Evolutionary conservation across 2,113 vertebrate genomes (phyloP).

Genomic region (Ploceus nigricollis): DNA sequence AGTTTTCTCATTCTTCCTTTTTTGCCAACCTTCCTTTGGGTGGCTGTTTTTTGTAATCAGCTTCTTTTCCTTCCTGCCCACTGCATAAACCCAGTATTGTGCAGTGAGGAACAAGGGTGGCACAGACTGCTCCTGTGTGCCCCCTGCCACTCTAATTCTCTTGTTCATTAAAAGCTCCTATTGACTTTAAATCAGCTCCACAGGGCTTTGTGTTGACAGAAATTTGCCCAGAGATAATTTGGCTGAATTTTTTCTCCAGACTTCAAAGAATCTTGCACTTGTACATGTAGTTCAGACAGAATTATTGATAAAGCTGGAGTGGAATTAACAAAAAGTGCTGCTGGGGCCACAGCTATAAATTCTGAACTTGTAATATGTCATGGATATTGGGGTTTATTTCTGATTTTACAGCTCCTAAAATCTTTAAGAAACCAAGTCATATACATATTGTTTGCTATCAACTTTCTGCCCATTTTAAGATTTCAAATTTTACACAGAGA

Average conservation of each 20-base stretch:
- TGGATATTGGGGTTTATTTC: background rate
- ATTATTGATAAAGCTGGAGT: slow-evolving; percentile 51
- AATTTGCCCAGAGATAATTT: slow-evolving; percentile 41
- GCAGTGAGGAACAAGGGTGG: background rate
- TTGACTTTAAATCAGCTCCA: slow-evolving; percentile 34
- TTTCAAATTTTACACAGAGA: background rate
- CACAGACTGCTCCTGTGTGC: background rate
- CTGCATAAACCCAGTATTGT: background rate
- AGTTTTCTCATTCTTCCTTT: background rate
- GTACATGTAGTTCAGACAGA: slow-evolving; percentile 39
- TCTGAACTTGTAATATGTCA: background rate
- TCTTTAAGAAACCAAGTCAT: background rate
- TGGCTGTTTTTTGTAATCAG: background rate
- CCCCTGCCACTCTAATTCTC: background rate
- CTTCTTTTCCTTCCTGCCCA: background rate
- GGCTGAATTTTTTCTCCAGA: slow-evolving; percentile 30
- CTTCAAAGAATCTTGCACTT: slow-evolving; percentile 34
- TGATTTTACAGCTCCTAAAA: background rate
- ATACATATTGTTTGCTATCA: background rate
- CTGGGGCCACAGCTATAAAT: background rate
- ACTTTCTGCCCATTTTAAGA: background rate
- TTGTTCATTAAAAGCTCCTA: slow-evolving; percentile 34
- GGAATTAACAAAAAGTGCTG: slow-evolving; percentile 30
- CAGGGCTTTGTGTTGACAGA: slow-evolving; percentile 38
- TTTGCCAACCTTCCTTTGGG: background rate